These are phyloP conservation scores for Aspidoscelis tigris DNA, from an alignment of 2,113 vertebrate genomes.

Conservation along the genomic window DNA sequence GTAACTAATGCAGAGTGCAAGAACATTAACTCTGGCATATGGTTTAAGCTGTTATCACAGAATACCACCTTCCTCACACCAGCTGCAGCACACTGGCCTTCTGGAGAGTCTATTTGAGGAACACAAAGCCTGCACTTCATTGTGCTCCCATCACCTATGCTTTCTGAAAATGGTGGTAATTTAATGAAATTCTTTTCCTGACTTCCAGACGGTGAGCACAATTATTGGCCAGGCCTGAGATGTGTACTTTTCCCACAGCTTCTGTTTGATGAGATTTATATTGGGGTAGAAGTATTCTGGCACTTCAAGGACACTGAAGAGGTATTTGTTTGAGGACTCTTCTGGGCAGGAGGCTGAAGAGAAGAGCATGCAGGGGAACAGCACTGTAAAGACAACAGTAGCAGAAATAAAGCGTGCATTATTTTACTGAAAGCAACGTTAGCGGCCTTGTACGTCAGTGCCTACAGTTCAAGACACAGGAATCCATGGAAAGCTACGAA, in stretches of 20 bases:
- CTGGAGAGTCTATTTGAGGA: neutral
- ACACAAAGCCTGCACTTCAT: neutral
- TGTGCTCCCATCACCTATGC: neutral
- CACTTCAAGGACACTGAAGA: neutral
- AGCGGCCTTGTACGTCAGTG: neutral
- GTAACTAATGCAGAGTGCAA: neutral
- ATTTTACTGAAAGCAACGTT: neutral
- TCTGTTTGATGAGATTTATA: constrained; percentile 7
- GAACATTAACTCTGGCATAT: neutral
- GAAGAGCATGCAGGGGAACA: neutral
- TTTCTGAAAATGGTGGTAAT: neutral
- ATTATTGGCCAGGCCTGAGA: neutral
- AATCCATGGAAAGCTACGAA: neutral
- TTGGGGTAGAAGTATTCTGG: neutral
- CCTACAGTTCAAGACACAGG: neutral
- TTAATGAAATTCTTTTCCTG: constrained; percentile 27
- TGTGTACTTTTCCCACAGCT: constrained; percentile 41
- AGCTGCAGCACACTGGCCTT: neutral
- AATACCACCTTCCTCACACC: neutral
- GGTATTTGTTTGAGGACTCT: neutral
- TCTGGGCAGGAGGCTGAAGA: too few relatives aligned
- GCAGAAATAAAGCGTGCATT: neutral
- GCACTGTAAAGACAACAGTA: neutral
- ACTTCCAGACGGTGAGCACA: constrained; percentile 1
- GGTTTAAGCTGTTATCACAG: neutral